Conservation (phyloP, 2,113 vertebrate genomes). For the Chrysemys picta region DNA sequence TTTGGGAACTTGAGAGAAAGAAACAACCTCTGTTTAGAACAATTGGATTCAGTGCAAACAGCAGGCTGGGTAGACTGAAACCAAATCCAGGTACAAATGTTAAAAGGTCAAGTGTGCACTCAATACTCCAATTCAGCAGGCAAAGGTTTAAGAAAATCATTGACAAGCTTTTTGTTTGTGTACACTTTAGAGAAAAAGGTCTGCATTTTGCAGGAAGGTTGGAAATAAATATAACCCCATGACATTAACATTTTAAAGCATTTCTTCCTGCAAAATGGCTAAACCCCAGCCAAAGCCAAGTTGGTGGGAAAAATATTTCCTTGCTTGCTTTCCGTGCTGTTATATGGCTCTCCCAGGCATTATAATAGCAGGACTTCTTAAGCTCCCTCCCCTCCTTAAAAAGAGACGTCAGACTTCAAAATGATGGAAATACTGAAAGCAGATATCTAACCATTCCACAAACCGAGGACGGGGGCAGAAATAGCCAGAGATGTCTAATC, state of each 20-base stretch:
- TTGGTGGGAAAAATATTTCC: background rate
- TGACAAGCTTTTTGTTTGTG: background rate
- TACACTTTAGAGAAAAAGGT: background rate
- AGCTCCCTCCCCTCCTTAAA: background rate
- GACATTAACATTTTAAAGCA: background rate
- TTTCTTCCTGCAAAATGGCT: background rate
- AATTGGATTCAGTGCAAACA: background rate
- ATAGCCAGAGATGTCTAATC: background rate
- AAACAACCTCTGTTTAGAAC: background rate
- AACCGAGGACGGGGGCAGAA: background rate
- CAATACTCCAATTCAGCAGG: constrained; percentile 71
- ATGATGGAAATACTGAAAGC: background rate
- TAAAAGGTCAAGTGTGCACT: constrained; percentile 79
- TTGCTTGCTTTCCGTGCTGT: background rate
- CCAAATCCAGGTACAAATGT: constrained; percentile 76
- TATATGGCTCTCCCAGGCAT: background rate
- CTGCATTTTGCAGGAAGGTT: constrained; percentile 23
- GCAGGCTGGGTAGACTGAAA: constrained; percentile 52
- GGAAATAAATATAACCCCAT: background rate
- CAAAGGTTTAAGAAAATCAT: constrained; percentile 31
- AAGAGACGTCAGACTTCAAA: background rate
- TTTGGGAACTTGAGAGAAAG: background rate
- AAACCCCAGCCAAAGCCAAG: background rate
- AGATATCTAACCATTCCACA: background rate
- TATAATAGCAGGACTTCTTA: constrained; percentile 7